phyloP scores from a whole-genome alignment of 37 sponge, comb jelly and placozoan species.

The Halichondria panicea region DNA sequence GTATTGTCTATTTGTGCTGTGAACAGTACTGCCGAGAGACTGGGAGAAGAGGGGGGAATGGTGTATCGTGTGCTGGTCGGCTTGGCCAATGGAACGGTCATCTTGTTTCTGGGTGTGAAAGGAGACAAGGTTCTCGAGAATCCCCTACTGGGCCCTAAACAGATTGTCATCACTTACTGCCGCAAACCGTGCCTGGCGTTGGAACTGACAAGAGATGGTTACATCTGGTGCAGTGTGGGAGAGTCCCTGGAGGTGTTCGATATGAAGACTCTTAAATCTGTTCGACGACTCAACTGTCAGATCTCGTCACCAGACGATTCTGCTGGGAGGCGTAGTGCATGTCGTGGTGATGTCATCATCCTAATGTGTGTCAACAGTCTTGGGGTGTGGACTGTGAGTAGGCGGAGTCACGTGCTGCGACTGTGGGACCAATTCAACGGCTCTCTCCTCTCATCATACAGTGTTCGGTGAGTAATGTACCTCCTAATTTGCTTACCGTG shows the following conservation, averaged over 20 bases:
- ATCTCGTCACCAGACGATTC: neutral
- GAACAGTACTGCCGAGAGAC: slow-evolving; percentile 21
- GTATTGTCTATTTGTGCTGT: slow-evolving; percentile 71
- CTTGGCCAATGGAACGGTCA: slow-evolving; percentile 80
- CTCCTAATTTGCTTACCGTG: neutral
- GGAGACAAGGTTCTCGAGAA: slow-evolving; percentile 52
- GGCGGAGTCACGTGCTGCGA: slow-evolving; percentile 61
- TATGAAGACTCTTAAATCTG: slow-evolving; percentile 37
- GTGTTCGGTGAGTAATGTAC: slow-evolving; percentile 49
- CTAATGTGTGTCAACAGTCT: slow-evolving; percentile 31
- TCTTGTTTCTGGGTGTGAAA: slow-evolving; percentile 68
- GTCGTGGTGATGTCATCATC: slow-evolving; percentile 59
- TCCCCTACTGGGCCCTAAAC: slow-evolving; percentile 64
- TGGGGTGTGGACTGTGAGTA: slow-evolving; percentile 78
- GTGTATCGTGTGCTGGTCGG: slow-evolving; percentile 71
- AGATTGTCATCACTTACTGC: slow-evolving; percentile 24
- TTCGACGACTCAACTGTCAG: slow-evolving; percentile 4
- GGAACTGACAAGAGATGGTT: slow-evolving; percentile 31
- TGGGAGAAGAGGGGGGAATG: slow-evolving; percentile 22
- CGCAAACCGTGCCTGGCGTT: slow-evolving; percentile 67
- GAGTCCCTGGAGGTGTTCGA: slow-evolving; percentile 67
- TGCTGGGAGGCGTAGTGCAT: neutral
- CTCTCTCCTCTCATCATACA: slow-evolving; percentile 28
- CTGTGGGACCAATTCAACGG: slow-evolving; percentile 69
- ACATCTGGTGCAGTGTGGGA: slow-evolving; percentile 75